These are phyloP conservation scores for Setipinna tenuifilis DNA, from an alignment of 2,797 vertebrate genomes.

Conservation along the genomic window DNA sequence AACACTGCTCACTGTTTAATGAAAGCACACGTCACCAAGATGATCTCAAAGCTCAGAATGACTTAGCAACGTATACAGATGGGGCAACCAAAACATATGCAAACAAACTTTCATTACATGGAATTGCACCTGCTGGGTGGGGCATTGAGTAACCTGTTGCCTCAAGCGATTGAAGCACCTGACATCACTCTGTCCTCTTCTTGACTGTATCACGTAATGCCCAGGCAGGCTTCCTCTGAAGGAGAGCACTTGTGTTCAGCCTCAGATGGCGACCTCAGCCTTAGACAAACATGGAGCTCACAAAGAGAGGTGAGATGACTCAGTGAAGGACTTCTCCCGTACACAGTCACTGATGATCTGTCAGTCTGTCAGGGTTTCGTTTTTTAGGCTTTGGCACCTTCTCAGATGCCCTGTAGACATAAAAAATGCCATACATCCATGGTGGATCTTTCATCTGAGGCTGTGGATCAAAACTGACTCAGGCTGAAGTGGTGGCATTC, in stretches of 20 bases:
- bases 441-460: not conserved
- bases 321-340: not conserved
- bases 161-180: constrained; percentile 31
- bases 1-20: not conserved
- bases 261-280: constrained; percentile 37
- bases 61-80: constrained; percentile 38
- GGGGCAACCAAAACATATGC: constrained; percentile 41
- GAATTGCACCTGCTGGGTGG: constrained; percentile 33
- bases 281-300: constrained; percentile 30
- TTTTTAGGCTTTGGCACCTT: not conserved
- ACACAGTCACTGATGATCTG: not conserved
- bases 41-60: not conserved
- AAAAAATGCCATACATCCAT: not conserved
- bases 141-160: not conserved
- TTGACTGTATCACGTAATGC: constrained; percentile 27
- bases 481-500: not conserved
- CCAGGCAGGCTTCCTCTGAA: constrained; percentile 37
- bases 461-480: not conserved
- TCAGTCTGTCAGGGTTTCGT: too few relatives aligned
- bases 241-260: constrained; percentile 32
- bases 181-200: constrained; percentile 39
- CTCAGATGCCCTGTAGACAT: not conserved
- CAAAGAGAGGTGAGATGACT: not conserved
- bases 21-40: not conserved
- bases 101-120: constrained; percentile 34